Conservation (phyloP, 2,113 vertebrate species). For the Shinisaurus crocodilurus region DNA sequence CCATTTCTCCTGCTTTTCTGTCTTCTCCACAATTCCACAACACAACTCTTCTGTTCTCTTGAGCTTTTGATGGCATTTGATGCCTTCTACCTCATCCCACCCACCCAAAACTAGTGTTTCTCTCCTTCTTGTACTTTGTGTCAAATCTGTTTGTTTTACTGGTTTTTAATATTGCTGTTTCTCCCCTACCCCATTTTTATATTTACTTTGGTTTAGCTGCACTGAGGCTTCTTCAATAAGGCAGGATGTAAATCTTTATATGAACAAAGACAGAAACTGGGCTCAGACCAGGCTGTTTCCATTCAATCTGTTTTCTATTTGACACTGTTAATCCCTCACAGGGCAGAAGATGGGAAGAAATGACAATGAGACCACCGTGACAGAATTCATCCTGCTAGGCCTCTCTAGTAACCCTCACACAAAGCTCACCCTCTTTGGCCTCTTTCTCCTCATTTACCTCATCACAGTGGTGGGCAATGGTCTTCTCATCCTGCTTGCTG, state of each 20-base stretch:
- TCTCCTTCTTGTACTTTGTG: no score
- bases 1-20: not conserved
- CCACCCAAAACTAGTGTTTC: no score
- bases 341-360: not conserved
- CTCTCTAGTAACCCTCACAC: constrained; percentile 41
- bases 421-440: constrained; percentile 30
- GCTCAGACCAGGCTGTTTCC: not conserved
- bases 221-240: not conserved
- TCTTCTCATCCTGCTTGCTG: constrained; percentile 13
- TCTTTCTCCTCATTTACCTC: constrained; percentile 38
- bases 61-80: no score
- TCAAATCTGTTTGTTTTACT: not conserved
- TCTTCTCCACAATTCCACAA: not conserved
- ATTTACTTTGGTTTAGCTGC: not conserved
- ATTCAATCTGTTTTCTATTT: not conserved
- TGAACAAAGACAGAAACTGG: not conserved
- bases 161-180: not conserved
- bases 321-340: constrained; percentile 14
- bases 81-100: not conserved
- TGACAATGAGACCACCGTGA: constrained; percentile 15
- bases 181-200: no score
- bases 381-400: constrained; percentile 37
- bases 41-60: not conserved
- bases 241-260: not conserved
- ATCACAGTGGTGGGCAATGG: constrained; percentile 32